Evolutionary conservation across 1,140 invertebrate species (phyloP).

Genomic region (Scaptomyza hsui): DNA sequence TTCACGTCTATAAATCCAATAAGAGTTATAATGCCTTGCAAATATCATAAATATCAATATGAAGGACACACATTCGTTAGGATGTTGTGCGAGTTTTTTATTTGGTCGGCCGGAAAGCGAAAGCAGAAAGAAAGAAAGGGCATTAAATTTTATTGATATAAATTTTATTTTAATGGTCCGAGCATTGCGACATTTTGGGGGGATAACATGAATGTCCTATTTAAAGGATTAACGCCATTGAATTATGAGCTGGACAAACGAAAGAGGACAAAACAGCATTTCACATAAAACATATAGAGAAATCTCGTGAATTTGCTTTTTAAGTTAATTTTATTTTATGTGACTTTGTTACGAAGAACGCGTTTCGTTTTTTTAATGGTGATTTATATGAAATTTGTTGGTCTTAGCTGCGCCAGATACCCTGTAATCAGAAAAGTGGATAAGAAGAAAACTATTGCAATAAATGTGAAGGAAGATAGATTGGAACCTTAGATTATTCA

Average conservation of each 20-base stretch:
- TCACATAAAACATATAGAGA: slow-evolving; percentile 59
- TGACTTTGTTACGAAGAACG: slow-evolving; percentile 42
- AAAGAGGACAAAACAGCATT: slow-evolving; percentile 32
- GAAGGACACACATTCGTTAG: slow-evolving; percentile 44
- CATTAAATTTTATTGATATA: slow-evolving; percentile 76
- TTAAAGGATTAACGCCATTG: slow-evolving; percentile 79
- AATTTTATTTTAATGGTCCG: slow-evolving; percentile 79
- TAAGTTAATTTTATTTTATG: slow-evolving; percentile 83
- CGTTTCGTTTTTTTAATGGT: slow-evolving; percentile 77
- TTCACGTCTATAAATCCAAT: slow-evolving; percentile 64
- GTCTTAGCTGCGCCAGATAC: background rate
- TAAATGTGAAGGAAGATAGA: no score
- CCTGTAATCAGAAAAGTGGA: slow-evolving; percentile 20
- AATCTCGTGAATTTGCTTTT: slow-evolving; percentile 76
- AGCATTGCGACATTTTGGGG: slow-evolving; percentile 37
- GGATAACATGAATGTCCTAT: slow-evolving; percentile 83
- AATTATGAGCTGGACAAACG: slow-evolving; percentile 63
- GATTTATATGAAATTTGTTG: slow-evolving; percentile 57
- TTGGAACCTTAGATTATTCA: no score
- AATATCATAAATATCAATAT: slow-evolving; percentile 82
- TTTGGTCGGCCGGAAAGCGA: background rate
- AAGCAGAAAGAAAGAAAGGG: slow-evolving; percentile 28
- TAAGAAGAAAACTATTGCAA: slow-evolving; percentile 27
- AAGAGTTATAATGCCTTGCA: slow-evolving; percentile 73
- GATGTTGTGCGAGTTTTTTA: slow-evolving; percentile 32